Conservation (phyloP, 2,888 invertebrate species). For the Petrolisthes manimaculis region DNA sequence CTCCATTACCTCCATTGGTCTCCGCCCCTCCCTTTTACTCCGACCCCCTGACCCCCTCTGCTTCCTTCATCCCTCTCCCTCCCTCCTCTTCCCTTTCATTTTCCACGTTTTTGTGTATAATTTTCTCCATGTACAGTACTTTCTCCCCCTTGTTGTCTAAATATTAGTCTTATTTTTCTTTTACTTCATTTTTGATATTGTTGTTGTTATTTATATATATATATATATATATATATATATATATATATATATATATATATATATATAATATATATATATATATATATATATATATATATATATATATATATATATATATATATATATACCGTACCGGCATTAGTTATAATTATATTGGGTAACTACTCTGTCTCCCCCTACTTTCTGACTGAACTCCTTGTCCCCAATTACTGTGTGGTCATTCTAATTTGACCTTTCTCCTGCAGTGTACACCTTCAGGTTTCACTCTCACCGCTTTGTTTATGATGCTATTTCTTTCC, state of each 20-base stretch:
- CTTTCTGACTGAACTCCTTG: no score
- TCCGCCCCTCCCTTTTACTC: background rate
- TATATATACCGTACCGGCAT: no score
- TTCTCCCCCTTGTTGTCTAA: background rate
- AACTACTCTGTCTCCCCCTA: no score
- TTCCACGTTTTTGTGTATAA: background rate
- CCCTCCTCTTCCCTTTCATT: background rate
- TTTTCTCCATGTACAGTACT: no score
- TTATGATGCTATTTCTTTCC: no score
- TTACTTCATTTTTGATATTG: background rate
- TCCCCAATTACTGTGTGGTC: no score
- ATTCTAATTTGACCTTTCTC: no score
- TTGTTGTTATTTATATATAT: background rate
- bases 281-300: no score
- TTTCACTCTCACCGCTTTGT: no score
- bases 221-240: slow-evolving; percentile 1
- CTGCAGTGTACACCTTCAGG: no score
- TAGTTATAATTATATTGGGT: no score
- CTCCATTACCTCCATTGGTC: background rate
- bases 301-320: no score
- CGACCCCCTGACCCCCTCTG: background rate
- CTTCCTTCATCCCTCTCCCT: background rate
- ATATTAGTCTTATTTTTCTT: background rate
- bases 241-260: slow-evolving; percentile 1
- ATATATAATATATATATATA: slow-evolving; percentile 1